Evolutionary conservation across 2,113 vertebrate species (phyloP).

Genomic region (Cynopterus brachyotis): DNA sequence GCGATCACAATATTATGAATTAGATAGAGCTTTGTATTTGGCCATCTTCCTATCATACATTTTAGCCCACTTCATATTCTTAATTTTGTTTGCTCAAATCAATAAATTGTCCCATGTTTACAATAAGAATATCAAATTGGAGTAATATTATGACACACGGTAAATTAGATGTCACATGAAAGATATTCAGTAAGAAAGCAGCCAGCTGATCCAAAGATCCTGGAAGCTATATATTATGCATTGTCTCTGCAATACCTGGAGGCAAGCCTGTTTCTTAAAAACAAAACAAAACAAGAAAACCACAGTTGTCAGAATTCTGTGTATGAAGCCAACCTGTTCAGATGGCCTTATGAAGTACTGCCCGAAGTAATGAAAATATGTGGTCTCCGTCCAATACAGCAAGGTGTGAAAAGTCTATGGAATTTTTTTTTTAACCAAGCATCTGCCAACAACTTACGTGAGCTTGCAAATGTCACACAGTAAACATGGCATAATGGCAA

Average conservation of each 20-base stretch:
- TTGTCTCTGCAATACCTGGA: not conserved
- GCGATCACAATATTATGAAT: not conserved
- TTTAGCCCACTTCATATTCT: not conserved
- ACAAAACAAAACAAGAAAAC: not conserved
- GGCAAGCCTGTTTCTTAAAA: not conserved
- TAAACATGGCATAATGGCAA: not conserved
- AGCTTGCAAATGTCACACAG: conserved; percentile 28
- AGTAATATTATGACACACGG: not conserved
- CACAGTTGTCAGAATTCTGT: not conserved
- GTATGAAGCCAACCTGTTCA: not conserved
- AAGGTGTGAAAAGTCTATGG: not conserved
- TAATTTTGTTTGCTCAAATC: not conserved
- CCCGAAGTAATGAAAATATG: not conserved
- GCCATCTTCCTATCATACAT: not conserved
- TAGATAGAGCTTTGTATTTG: not conserved
- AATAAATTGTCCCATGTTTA: not conserved
- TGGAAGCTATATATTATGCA: not conserved
- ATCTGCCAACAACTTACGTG: not conserved
- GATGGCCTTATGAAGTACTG: not conserved
- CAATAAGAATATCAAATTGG: not conserved
- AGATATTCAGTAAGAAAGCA: not conserved
- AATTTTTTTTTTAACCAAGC: not conserved
- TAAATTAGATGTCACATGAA: not conserved
- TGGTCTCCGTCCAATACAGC: not conserved
- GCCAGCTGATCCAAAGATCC: not conserved